Conservation (phyloP, 2,113 vertebrate species). For the Vimba vimba region DNA sequence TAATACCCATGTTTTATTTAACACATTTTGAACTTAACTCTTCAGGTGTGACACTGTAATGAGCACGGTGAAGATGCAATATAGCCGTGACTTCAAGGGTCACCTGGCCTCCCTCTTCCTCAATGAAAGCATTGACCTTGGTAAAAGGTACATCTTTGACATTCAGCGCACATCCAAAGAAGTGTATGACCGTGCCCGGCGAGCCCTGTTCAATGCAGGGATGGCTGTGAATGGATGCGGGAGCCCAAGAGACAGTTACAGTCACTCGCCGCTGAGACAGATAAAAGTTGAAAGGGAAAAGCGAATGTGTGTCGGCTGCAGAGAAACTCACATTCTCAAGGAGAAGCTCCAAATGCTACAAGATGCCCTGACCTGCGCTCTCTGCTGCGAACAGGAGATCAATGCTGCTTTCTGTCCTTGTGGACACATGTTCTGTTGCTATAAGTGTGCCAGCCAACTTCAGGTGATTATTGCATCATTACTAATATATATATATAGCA, state of each 20-base stretch:
- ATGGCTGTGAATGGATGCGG: slow-evolving; percentile 77
- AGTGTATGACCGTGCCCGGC: slow-evolving; percentile 83
- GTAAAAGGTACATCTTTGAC: slow-evolving; percentile 87
- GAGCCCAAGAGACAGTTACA: slow-evolving; percentile 64
- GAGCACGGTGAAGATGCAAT: slow-evolving; percentile 88
- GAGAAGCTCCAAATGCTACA: slow-evolving; percentile 83
- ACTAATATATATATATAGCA: background rate
- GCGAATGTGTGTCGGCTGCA: slow-evolving; percentile 77
- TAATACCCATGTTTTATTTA: background rate
- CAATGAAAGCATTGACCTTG: slow-evolving; percentile 87
- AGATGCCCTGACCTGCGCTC: slow-evolving; percentile 85
- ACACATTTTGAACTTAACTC: slow-evolving; percentile 7
- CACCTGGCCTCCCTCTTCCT: slow-evolving; percentile 86
- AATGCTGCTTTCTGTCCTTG: slow-evolving; percentile 86
- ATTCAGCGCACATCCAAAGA: slow-evolving; percentile 88
- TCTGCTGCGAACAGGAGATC: slow-evolving; percentile 85
- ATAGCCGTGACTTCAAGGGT: slow-evolving; percentile 86
- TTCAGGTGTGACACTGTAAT: slow-evolving; percentile 86
- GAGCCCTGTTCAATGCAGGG: slow-evolving; percentile 84
- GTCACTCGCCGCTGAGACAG: slow-evolving; percentile 66
- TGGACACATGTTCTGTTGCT: slow-evolving; percentile 86
- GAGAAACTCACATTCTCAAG: slow-evolving; percentile 79
- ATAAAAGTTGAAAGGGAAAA: slow-evolving; percentile 1
- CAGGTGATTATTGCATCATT: slow-evolving; percentile 72
- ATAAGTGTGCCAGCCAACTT: slow-evolving; percentile 80